Conservation (phyloP, 2,797 vertebrate genomes). For the Microctenopoma stevenorrisi region DNA sequence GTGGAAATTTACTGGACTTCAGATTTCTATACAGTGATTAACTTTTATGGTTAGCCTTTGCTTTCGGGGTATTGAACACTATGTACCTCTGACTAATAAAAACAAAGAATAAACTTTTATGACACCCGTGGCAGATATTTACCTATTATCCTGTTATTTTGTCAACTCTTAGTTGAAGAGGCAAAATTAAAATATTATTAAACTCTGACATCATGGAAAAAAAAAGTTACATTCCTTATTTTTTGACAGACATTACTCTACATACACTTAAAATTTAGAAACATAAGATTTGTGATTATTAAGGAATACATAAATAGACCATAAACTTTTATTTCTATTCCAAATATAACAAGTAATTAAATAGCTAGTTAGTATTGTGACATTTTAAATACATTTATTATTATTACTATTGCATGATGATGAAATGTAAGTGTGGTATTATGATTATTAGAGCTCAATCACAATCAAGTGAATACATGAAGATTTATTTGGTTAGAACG, state of each 20-base stretch:
- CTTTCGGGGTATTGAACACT: slow-evolving; percentile 84
- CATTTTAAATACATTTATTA: neutral
- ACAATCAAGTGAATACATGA: neutral
- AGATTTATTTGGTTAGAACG: too few species aligned
- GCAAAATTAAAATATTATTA: slow-evolving; percentile 78
- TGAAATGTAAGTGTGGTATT: too few species aligned
- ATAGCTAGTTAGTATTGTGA: neutral
- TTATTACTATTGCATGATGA: too few species aligned
- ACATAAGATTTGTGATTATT: neutral
- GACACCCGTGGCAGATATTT: slow-evolving; percentile 79
- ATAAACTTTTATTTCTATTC: neutral
- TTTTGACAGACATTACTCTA: slow-evolving; percentile 21
- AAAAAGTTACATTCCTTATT: slow-evolving; percentile 69
- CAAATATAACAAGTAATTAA: neutral
- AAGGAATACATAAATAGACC: neutral
- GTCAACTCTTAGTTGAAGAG: slow-evolving; percentile 81
- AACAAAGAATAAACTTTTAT: slow-evolving; percentile 89
- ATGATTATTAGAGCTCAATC: too few species aligned
- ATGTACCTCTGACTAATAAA: slow-evolving; percentile 86
- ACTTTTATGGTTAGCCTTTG: slow-evolving; percentile 88
- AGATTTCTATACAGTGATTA: slow-evolving; percentile 89
- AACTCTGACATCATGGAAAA: slow-evolving; percentile 84
- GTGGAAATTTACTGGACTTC: slow-evolving; percentile 89
- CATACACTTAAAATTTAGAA: slow-evolving; percentile 5
- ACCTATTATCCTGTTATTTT: slow-evolving; percentile 85